Evolutionary conservation across 2,113 vertebrate genomes (phyloP), one percentile per base, ranked within the genome.

Genomic region (Caranx melampygus): DNA sequence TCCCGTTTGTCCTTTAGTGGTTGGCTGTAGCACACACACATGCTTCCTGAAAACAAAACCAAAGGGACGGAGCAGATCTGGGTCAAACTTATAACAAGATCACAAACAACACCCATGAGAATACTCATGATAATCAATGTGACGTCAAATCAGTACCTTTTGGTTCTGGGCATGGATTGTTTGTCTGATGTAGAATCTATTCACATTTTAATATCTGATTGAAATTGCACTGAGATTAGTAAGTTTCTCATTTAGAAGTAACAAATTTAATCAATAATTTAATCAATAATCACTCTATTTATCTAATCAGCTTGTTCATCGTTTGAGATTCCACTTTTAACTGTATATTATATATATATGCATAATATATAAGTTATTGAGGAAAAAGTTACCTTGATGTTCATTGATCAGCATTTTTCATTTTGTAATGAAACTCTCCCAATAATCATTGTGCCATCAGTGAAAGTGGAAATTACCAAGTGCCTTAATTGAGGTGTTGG

Each of bases 1-100:
- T 96, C 95, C 54, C 93, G 88, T 71, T 84, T 81, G 78, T 81
- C 89, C 66, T 75, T 76, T 35, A 89, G 77, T 34, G 93, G 88
- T 0, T 93, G 94, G 85, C 94, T 96, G 85, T 93, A 97, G 94
- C 97, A 99, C 21, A 97, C 89, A 87, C 96, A 98, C 84, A 99
- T 92, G 78, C 96, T 95, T 86, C 98, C 98, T 99, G 84, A 79
- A 82, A 78, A 3, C 15, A 70, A 70, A 73, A 81, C 14, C 52
- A 79, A 9, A 72, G 40, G n/a, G 40, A 42, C 2, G 74, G 12
- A 31, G 20, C 20, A 40, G 34, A 16, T 35, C 35, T 12, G 14
- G 16, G 77, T 79, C 58, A 68, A 45, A 67, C 15, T 72, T 4
- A 59, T 31, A 37, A 7, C 11, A 10, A 66, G 42, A 35, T 57